Evolutionary conservation across 2,888 invertebrate species (phyloP).

Genomic region (Elmis aenea): DNA sequence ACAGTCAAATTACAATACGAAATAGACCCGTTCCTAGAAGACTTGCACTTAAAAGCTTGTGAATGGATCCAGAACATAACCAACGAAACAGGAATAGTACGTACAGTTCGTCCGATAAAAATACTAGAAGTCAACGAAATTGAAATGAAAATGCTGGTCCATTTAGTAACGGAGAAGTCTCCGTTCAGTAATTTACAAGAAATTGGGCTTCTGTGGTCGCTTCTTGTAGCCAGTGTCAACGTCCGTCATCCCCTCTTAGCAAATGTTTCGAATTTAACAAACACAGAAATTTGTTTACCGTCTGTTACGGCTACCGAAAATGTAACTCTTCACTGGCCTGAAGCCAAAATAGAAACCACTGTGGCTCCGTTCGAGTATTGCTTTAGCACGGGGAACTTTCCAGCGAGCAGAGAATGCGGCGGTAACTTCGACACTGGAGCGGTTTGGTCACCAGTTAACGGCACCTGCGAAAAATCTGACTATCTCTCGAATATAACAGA

Average conservation of each 20-base stretch:
- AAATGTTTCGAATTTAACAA: too few species aligned
- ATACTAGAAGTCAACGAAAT: background rate
- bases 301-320: conserved; percentile 8
- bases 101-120: conserved; percentile 1
- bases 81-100: background rate
- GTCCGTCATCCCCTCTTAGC: too few species aligned
- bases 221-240: too few species aligned
- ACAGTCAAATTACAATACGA: background rate
- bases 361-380: conserved; percentile 53
- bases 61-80: background rate
- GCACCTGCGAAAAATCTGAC: background rate
- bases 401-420: conserved; percentile 51
- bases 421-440: conserved; percentile 54
- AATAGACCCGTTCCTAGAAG: background rate
- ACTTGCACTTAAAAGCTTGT: background rate
- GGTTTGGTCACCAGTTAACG: conserved; percentile 47
- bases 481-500: background rate
- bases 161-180: conserved; percentile 2
- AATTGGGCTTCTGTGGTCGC: too few species aligned
- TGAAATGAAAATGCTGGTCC: background rate
- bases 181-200: too few species aligned
- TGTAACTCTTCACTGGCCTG: conserved; percentile 40
- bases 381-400: conserved; percentile 50
- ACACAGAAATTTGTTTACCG: conserved; percentile 17
- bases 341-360: conserved; percentile 48